Conservation (phyloP, 1,140 invertebrate genomes). For the Scaptodrosophila lebanonensis region DNA sequence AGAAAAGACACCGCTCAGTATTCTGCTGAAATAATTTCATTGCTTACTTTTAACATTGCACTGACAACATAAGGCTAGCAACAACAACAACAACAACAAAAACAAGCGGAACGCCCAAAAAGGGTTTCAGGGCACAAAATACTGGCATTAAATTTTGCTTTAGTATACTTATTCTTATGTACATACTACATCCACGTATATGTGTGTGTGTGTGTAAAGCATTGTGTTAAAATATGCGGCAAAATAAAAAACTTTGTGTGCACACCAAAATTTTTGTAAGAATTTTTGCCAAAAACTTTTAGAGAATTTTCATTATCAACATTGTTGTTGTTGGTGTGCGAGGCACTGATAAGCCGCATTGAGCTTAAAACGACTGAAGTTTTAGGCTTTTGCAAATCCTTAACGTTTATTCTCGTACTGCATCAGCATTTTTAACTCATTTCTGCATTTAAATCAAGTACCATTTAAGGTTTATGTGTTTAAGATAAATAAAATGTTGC, state of each 20-base stretch:
- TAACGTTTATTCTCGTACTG: slow-evolving; percentile 6
- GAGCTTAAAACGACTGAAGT: too few relatives aligned
- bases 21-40: slow-evolving; percentile 67
- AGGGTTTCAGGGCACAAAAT: slow-evolving; percentile 67
- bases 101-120: slow-evolving; percentile 30
- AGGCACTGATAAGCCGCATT: slow-evolving; percentile 54
- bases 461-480: too few relatives aligned
- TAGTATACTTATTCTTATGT: too few relatives aligned
- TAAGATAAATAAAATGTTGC: too few relatives aligned
- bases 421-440: slow-evolving; percentile 22
- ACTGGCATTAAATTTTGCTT: slow-evolving; percentile 70
- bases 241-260: too few relatives aligned
- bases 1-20: too few relatives aligned
- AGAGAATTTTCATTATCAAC: slow-evolving; percentile 57
- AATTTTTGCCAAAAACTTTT: too few relatives aligned
- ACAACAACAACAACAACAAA: slow-evolving; percentile 23
- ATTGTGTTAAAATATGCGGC: slow-evolving; percentile 72
- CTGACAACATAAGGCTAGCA: slow-evolving; percentile 5
- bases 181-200: too few relatives aligned
- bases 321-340: slow-evolving; percentile 62
- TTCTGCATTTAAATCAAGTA: too few relatives aligned
- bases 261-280: slow-evolving; percentile 46
- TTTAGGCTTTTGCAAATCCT: neutral
- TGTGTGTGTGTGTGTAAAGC: too few relatives aligned
- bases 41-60: slow-evolving; percentile 65